Evolutionary conservation across 1,140 invertebrate genomes (phyloP).

Genomic region (Diorhabda sublineata): DNA sequence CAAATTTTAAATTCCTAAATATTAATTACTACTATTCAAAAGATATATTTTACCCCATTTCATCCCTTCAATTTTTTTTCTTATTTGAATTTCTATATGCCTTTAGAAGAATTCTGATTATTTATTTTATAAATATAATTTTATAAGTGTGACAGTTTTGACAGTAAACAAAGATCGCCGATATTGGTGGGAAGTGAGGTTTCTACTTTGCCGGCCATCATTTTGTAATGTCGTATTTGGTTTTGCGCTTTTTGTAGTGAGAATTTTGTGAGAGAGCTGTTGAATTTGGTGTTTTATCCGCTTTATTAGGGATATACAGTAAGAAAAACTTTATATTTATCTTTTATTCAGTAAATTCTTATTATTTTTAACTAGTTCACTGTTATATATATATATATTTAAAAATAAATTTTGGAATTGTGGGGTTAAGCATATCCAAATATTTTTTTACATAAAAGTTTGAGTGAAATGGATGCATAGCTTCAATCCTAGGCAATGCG

Average conservation of each 20-base stretch:
- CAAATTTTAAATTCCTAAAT: too few relatives aligned
- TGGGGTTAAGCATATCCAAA: slow-evolving; percentile 2
- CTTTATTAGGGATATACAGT: slow-evolving; percentile 26
- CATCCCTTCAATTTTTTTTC: too few relatives aligned
- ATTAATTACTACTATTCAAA: too few relatives aligned
- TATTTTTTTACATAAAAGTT: slow-evolving; percentile 4
- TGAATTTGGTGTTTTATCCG: slow-evolving; percentile 30
- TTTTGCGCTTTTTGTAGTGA: slow-evolving; percentile 36
- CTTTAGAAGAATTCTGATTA: too few relatives aligned
- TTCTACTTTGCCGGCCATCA: slow-evolving; percentile 7
- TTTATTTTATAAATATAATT: too few relatives aligned
- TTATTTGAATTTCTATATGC: too few relatives aligned
- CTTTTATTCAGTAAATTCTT: too few relatives aligned
- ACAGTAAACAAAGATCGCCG: too few relatives aligned
- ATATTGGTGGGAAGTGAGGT: background rate
- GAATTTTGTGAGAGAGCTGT: slow-evolving; percentile 28
- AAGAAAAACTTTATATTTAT: slow-evolving; percentile 19
- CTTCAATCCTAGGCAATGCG: too few relatives aligned
- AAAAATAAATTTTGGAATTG: slow-evolving; percentile 4
- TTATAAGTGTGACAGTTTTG: too few relatives aligned
- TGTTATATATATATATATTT: background rate
- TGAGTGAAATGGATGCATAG: too few relatives aligned
- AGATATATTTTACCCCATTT: too few relatives aligned
- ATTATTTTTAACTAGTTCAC: background rate
- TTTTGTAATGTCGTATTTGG: slow-evolving; percentile 28